phyloP scores from a whole-genome alignment of 2,888 invertebrate genomes.

The Lycophotia porphyrea region DNA sequence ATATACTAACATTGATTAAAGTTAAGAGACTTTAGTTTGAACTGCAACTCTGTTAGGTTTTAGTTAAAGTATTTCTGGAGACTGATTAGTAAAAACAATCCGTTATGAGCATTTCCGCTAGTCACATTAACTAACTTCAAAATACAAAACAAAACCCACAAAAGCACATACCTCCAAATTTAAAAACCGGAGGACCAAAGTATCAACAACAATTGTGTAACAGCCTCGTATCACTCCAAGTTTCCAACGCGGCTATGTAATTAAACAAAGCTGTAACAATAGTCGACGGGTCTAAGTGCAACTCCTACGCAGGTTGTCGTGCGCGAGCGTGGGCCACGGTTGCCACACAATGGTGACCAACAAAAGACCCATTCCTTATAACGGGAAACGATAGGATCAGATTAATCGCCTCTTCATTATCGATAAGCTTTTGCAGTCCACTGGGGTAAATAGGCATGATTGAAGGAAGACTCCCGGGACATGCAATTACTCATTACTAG shows the following conservation, averaged over 20 bases:
- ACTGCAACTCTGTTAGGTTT: neutral
- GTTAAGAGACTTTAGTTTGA: neutral
- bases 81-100: neutral
- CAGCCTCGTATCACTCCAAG: slow-evolving; percentile 29
- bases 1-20: neutral
- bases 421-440: slow-evolving; percentile 1
- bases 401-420: slow-evolving; percentile 20
- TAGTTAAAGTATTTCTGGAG: neutral
- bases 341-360: slow-evolving; percentile 5
- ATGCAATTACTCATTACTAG: neutral
- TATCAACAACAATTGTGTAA: slow-evolving; percentile 21
- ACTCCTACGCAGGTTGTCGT: slow-evolving; percentile 59
- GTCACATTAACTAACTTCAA: neutral
- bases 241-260: slow-evolving; percentile 38
- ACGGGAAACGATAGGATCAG: slow-evolving; percentile 18
- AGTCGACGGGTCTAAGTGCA: slow-evolving; percentile 54
- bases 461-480: neutral
- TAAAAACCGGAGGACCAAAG: slow-evolving; percentile 2
- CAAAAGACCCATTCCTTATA: slow-evolving; percentile 36
- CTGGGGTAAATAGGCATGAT: neutral
- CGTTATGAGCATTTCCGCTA: neutral
- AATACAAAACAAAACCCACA: neutral
- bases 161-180: neutral
- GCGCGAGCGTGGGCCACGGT: slow-evolving; percentile 51
- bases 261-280: slow-evolving; percentile 62